Evolutionary conservation across 1,140 invertebrate species (phyloP).

Genomic region (Drosophila takahashii): DNA sequence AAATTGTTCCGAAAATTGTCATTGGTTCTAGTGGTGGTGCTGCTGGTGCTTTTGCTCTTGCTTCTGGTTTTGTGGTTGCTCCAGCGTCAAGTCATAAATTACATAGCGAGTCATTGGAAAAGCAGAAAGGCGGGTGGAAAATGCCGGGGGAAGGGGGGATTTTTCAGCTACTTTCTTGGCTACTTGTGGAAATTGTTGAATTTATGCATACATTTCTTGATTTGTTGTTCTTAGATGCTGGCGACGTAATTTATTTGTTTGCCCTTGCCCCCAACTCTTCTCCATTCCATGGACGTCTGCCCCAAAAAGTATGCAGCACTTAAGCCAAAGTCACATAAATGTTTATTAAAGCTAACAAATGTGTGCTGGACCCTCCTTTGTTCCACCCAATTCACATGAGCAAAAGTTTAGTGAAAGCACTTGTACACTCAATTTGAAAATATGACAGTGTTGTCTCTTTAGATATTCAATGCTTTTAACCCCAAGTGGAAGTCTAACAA

Average conservation of each 20-base stretch:
- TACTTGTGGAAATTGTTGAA: constrained; percentile 73
- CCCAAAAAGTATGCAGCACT: constrained; percentile 42
- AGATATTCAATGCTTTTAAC: constrained; percentile 81
- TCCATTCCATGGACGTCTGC: background rate
- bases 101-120: constrained; percentile 79
- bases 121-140: constrained; percentile 52
- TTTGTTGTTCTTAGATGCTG: constrained; percentile 69
- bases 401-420: constrained; percentile 44
- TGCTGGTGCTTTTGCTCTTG: constrained; percentile 26
- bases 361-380: constrained; percentile 24
- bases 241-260: constrained; percentile 72
- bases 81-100: constrained; percentile 76
- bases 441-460: constrained; percentile 77
- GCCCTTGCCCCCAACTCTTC: constrained; percentile 29
- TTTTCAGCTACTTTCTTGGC: constrained; percentile 68
- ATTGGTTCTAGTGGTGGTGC: constrained; percentile 47
- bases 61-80: constrained; percentile 55
- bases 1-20: constrained; percentile 82
- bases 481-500: constrained; percentile 44
- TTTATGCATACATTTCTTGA: constrained; percentile 81
- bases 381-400: constrained; percentile 2
- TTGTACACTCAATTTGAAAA: constrained; percentile 78
- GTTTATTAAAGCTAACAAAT: constrained; percentile 81
- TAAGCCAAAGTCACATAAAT: constrained; percentile 73
- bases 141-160: background rate